Base-by-base conservation (phyloP, 2,888 invertebrate species). In the Suillia variegata region DNA sequence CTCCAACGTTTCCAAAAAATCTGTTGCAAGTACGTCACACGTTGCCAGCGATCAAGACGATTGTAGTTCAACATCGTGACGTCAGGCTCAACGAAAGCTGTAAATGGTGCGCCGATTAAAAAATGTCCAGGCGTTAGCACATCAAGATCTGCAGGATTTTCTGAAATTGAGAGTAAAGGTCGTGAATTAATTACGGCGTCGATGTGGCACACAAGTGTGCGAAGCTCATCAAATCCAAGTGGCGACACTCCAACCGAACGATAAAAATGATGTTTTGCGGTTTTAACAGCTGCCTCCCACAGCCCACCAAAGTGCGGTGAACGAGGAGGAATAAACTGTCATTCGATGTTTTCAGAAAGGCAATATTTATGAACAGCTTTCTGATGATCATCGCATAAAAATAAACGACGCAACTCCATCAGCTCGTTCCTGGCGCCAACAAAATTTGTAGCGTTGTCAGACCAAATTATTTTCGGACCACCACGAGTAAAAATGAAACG, bases 321-420 rank as follows among this genome's bases (percentile, higher is more conserved):
- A 12, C 55, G 26, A 13, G 62, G 58, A 42, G 62, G 56, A 22
- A 54, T 56, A 21, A 61, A 61, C 12, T 51, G 34, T 47, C 62
- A 56, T 10, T 50, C 48, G 0, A 58, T 48, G 8, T 22, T 34
- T 13, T 56, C 24, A 8, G 24, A 15, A 6, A 57, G 15, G 17
- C 59, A 57, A 8, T 3, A 8, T 15, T 57, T 5, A 1, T 34
- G 15, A 10, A 61, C 48, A 21, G 34, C 45, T 2, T 17, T n/a
- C 17, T 38, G n/a, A 21, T 61, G 57, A 1, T 49, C 13, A 1
- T 54, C 45, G 17, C 22, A 50, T 2, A 50, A 6, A 33, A 58
- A 57, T 2, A 61, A 31, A 6, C 22, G 15, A 8, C 21, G 24
- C 3, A 61, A 45, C 17, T 56, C 45, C 3, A 38, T 38, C 31